Percentiles rank a stretch among this genome's conserved stretches.
These are phyloP conservation scores for Eubasilissa splendida DNA, from an alignment of 2,888 invertebrate genomes.

Conservation along the genomic window DNA sequence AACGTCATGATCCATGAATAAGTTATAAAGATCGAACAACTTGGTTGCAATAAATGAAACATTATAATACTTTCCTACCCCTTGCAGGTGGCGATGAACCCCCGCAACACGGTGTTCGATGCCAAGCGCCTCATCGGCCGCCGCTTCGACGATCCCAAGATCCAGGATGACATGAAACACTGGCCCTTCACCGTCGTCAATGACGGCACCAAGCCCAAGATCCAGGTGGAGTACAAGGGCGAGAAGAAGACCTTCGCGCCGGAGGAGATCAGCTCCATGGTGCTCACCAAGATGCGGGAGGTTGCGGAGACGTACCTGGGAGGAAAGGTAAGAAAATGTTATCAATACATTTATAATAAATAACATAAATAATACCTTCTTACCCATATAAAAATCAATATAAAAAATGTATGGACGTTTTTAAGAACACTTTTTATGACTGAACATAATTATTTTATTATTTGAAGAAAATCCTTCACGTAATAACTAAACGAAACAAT, in stretches of 20 bases:
- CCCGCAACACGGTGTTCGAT: conserved; percentile 86
- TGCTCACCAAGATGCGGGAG: conserved; percentile 88
- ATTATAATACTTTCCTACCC: too few species aligned
- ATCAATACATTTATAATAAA: too few species aligned
- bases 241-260: conserved; percentile 84
- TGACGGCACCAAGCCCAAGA: conserved; percentile 81
- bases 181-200: conserved; percentile 86
- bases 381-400: too few species aligned
- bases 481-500: too few species aligned
- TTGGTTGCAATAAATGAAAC: too few species aligned
- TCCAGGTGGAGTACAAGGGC: conserved; percentile 82
- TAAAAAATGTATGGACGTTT: too few species aligned
- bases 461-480: too few species aligned
- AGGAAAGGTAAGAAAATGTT: conserved; percentile 64
- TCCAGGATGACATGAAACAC: conserved; percentile 87
- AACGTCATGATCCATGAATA: too few species aligned
- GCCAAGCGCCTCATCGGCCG: conserved; percentile 90
- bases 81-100: conserved; percentile 83
- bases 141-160: conserved; percentile 82
- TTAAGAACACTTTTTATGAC: too few species aligned
- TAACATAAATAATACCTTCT: too few species aligned
- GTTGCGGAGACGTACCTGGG: conserved; percentile 85
- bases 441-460: too few species aligned
- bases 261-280: conserved; percentile 90
- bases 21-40: too few species aligned